Conservation (phyloP, 2,113 vertebrate species). For the Hiodon tergisus region DNA sequence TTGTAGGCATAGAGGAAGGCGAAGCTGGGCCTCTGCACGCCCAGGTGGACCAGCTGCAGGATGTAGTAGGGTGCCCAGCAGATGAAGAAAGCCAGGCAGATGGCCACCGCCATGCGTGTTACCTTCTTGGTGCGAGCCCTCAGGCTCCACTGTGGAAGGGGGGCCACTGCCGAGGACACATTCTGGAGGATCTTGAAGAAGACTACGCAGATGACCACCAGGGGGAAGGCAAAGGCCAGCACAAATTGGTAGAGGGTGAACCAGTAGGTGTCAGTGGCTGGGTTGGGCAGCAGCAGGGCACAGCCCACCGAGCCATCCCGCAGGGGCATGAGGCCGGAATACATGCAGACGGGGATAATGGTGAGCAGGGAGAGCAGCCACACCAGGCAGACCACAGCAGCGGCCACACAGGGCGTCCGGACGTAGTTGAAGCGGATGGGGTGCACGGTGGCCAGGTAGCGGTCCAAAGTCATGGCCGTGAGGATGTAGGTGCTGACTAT, state of each 20-base stretch:
- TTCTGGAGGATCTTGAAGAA: constrained; percentile 80
- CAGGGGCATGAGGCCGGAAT: constrained; percentile 73
- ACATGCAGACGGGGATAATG: constrained; percentile 76
- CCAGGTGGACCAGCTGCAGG: constrained; percentile 62
- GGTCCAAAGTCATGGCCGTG: constrained; percentile 75
- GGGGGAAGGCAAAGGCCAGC: constrained; percentile 72
- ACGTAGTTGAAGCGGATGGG: constrained; percentile 72
- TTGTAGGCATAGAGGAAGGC: constrained; percentile 61
- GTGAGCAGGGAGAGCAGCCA: constrained; percentile 74
- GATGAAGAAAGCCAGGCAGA: constrained; percentile 74
- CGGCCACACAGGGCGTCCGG: constrained; percentile 64
- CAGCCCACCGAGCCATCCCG: constrained; percentile 67
- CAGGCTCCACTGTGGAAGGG: constrained; percentile 67
- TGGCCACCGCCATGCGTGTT: constrained; percentile 77
- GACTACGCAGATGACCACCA: constrained; percentile 67
- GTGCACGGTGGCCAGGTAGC: constrained; percentile 76
- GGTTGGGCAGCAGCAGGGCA: constrained; percentile 72
- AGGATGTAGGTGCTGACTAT: constrained; percentile 82
- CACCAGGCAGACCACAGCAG: constrained; percentile 60
- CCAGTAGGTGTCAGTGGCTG: constrained; percentile 69
- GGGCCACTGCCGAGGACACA: constrained; percentile 72
- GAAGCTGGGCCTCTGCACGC: constrained; percentile 51
- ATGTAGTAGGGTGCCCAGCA: constrained; percentile 76
- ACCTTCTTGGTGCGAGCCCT: constrained; percentile 68
- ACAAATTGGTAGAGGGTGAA: constrained; percentile 81